phyloP scores from a whole-genome alignment of 2,888 invertebrate species.

The Eupithecia tripunctaria region DNA sequence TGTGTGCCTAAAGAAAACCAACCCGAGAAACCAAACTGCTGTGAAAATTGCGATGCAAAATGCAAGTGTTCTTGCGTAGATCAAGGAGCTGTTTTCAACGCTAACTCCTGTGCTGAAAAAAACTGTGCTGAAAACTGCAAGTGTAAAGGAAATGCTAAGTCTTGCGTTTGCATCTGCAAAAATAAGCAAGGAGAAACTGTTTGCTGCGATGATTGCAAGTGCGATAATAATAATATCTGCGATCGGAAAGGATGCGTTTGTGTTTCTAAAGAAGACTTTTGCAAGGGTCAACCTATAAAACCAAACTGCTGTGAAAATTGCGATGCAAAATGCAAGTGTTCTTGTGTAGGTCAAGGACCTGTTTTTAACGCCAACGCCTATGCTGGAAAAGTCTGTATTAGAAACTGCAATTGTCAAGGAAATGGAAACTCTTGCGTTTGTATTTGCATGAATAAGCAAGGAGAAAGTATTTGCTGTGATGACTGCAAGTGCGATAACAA shows the following conservation, averaged over 20 bases:
- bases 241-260: constrained; percentile 41
- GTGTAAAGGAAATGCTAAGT: constrained; percentile 3
- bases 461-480: constrained; percentile 37
- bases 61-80: constrained; percentile 19
- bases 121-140: constrained; percentile 32
- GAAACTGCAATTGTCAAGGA: constrained; percentile 43
- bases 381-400: constrained; percentile 40
- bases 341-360: neutral
- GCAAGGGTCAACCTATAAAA: neutral
- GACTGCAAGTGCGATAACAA: constrained; percentile 46
- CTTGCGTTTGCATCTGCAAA: constrained; percentile 38
- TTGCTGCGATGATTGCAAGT: constrained; percentile 48
- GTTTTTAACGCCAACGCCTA: constrained; percentile 33
- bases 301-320: constrained; percentile 20
- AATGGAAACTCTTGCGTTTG: constrained; percentile 37
- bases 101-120: neutral
- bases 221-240: constrained; percentile 25
- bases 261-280: constrained; percentile 18
- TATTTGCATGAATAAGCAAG: constrained; percentile 25
- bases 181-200: constrained; percentile 39
- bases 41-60: no score
- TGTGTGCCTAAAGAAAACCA: constrained; percentile 28
- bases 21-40: no score
- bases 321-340: neutral
- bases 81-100: neutral